Base-by-base conservation (phyloP, 2,888 invertebrate species). In the Anodontia alba region DNA sequence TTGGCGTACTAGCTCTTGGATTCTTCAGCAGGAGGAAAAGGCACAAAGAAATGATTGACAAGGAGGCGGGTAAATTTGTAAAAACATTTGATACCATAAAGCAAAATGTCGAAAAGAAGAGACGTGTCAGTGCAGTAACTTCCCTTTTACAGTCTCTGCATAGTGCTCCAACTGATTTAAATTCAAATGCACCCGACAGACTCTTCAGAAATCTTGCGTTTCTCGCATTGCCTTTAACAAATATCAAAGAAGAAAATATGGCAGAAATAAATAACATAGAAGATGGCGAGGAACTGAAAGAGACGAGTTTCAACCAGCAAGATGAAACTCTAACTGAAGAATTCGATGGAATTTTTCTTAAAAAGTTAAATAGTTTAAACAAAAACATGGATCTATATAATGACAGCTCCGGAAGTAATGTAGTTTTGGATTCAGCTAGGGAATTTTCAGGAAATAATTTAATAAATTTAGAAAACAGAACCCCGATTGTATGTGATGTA, bases 1-100 rank as follows among this genome's bases (percentile, higher is more conserved):
- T 90, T 10, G 91, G 91, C 2, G 85, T 91, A 33, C 86, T 91
- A 68, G 83, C 88, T 0, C 78, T 91, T 33, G 88, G 91, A 54
- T 86, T 89, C 42, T 86, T 86, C 36, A 82, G 84, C n/a, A 70
- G 87, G 15, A 75, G 83, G n/a, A 89, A 83, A 74, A 74, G 74
- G 26, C 33, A 75, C 10, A 78, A 77, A 17, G 76, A 85, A 51
- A 69, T 81, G 15, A 75, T 81, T 20, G 90, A 90, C 73, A 85
- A 86, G 67, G 87, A 89, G 71, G 86, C 89, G 0, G 77, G 84
- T 42, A 76, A 70, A 17, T 91, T 86, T 73, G 46, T 91, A n/a
- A 89, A 88, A 73, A 84, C 81, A 20, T 78, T 87, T 36, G 88
- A 88, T n/a, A 69, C 83, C 26, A 80, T 87, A 12, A 73, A 84